phyloP scores from a whole-genome alignment of 2,888 invertebrate genomes.

The Perizoma flavofasciatum region DNA sequence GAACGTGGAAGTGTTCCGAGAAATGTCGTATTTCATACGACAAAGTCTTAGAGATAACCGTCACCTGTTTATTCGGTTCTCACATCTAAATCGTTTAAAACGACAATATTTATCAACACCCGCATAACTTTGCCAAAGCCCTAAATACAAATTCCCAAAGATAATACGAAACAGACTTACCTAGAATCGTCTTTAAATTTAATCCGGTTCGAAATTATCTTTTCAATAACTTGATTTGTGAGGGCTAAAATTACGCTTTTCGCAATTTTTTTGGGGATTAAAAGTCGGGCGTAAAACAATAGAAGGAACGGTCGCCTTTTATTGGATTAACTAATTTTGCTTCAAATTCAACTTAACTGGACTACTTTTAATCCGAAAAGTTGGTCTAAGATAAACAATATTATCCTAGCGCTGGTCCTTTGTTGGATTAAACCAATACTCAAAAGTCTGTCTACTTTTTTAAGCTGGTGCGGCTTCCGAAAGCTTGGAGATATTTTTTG shows the following conservation, averaged over 20 bases:
- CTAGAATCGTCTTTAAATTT: background rate
- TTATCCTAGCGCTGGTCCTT: background rate
- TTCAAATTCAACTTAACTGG: constrained; percentile 8
- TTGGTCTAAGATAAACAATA: background rate
- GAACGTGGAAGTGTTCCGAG: too few species aligned
- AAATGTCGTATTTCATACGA: too few species aligned
- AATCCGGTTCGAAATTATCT: constrained; percentile 11
- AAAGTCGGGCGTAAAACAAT: constrained; percentile 6
- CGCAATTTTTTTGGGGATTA: constrained; percentile 3
- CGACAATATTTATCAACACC: constrained; percentile 28
- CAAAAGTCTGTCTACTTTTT: background rate
- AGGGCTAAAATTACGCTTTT: background rate
- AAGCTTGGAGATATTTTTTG: too few species aligned
- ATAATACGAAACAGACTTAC: constrained; percentile 6
- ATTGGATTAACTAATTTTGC: constrained; percentile 20
- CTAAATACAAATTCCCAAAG: background rate
- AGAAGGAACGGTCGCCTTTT: constrained; percentile 7
- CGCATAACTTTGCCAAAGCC: constrained; percentile 24
- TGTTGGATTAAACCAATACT: constrained; percentile 1
- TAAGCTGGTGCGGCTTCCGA: too few species aligned
- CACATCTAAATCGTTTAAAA: constrained; percentile 14
- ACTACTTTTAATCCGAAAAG: constrained; percentile 13
- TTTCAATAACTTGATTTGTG: constrained; percentile 4
- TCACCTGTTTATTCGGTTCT: constrained; percentile 7
- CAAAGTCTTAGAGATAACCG: too few species aligned